A percentile compares a stretch with the other conserved stretches of the same genome.
Conservation (phyloP, 2,797 vertebrate genomes). For the Choloepus didactylus region DNA sequence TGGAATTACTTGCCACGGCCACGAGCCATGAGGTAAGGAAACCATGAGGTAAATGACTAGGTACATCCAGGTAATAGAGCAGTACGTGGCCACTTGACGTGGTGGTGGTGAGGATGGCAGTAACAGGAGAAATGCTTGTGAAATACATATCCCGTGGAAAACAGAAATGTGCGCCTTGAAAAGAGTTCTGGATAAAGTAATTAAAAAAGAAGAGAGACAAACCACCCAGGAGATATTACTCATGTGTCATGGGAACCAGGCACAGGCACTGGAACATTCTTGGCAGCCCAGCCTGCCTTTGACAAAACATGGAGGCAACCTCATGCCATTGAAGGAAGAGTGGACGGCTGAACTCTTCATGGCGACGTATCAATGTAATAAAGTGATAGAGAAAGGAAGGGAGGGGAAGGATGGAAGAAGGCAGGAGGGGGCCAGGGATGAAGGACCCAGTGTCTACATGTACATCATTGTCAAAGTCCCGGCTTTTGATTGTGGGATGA, state of each 20-base stretch:
- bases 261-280: rapidly evolving
- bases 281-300: background rate
- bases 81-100: too few species aligned
- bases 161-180: background rate
- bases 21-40: rapidly evolving
- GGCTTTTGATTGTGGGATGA: background rate
- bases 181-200: background rate
- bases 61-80: rapidly evolving
- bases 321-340: rapidly evolving
- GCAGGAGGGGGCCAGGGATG: too few species aligned
- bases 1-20: too few species aligned
- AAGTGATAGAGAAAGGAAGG: rapidly evolving
- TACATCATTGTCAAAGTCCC: rapidly evolving
- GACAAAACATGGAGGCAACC: rapidly evolving
- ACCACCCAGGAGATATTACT: background rate
- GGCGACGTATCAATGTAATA: rapidly evolving
- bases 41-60: too few species aligned
- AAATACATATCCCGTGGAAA: rapidly evolving
- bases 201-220: background rate
- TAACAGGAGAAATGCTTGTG: rapidly evolving
- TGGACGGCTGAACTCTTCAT: rapidly evolving
- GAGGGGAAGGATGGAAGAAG: too few species aligned
- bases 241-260: background rate
- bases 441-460: background rate
- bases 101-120: background rate